Percentiles rank a stretch among this genome's conserved stretches.
Conservation (phyloP, 1,140 invertebrate genomes). For the Phymorhynchus buccinoides region DNA sequence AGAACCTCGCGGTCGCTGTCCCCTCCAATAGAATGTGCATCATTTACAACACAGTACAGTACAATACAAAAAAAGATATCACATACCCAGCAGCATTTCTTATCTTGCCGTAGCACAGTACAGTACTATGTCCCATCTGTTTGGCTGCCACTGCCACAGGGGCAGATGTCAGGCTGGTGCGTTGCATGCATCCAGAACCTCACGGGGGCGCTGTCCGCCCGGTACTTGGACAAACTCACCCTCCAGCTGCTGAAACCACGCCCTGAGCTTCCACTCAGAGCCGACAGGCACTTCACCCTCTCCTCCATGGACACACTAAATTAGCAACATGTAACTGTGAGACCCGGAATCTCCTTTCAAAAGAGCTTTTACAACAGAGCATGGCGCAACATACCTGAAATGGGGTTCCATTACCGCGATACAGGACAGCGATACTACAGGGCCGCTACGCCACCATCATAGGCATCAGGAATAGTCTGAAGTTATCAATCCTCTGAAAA, state of each 20-base stretch:
- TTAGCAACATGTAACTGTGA: not conserved
- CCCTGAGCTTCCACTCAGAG: constrained; percentile 77
- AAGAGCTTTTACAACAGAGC: too few relatives aligned
- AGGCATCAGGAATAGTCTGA: too few relatives aligned
- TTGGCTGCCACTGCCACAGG: constrained; percentile 84
- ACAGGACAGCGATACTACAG: not conserved
- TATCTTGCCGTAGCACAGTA: too few relatives aligned
- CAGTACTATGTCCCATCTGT: constrained; percentile 88
- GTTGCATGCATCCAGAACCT: constrained; percentile 80
- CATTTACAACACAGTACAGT: too few relatives aligned
- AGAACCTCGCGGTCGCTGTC: constrained; percentile 85
- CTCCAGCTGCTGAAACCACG: constrained; percentile 77
- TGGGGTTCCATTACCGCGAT: not conserved
- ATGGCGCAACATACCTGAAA: too few relatives aligned
- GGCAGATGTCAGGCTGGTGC: constrained; percentile 78
- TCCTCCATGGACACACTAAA: constrained; percentile 73
- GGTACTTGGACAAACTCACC: constrained; percentile 81
- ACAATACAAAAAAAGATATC: too few relatives aligned
- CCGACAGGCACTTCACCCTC: constrained; percentile 75
- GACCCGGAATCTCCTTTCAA: too few relatives aligned
- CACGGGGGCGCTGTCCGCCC: constrained; percentile 85
- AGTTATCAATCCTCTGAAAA: too few relatives aligned
- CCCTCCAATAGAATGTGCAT: too few relatives aligned
- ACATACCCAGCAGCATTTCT: too few relatives aligned
- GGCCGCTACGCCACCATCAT: too few relatives aligned